These are phyloP conservation scores for Synanceia verrucosa DNA, from an alignment of 2,797 vertebrate species.

Conservation along the genomic window DNA sequence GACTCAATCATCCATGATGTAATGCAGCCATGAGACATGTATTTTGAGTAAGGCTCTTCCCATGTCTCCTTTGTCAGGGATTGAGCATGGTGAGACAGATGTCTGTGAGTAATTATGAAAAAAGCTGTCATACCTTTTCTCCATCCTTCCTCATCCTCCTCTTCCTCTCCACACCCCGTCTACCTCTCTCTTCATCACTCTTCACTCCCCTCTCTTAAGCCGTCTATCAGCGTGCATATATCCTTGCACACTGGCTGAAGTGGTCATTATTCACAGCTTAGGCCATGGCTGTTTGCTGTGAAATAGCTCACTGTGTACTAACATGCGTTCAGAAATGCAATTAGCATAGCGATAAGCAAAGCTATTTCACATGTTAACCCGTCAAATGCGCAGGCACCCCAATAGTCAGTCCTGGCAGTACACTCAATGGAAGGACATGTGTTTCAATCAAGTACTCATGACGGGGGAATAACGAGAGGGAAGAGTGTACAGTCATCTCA, in stretches of 20 bases:
- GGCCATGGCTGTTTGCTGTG: conserved; percentile 61
- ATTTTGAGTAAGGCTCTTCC: conserved; percentile 31
- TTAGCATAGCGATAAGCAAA: conserved; percentile 68
- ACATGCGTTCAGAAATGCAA: conserved; percentile 60
- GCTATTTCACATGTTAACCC: conserved; percentile 61
- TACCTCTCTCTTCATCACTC: conserved; percentile 27
- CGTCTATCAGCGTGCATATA: conserved; percentile 53
- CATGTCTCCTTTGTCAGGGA: conserved; percentile 29
- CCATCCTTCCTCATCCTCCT: conserved; percentile 53
- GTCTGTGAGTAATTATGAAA: conserved; percentile 71
- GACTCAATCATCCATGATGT: conserved; percentile 47
- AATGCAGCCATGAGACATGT: conserved; percentile 34
- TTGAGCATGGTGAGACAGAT: conserved; percentile 42
- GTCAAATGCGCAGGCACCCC: conserved; percentile 35
- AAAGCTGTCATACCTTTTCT: conserved; percentile 82
- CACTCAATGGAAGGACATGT: conserved; percentile 25
- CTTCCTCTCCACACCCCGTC: conserved; percentile 22
- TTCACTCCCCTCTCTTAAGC: conserved; percentile 40
- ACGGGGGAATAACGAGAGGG: conserved; percentile 11
- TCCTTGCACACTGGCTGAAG: conserved; percentile 58
- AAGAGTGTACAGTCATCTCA: too few relatives aligned
- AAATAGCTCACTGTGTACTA: conserved; percentile 58
- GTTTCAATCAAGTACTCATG: conserved; percentile 9
- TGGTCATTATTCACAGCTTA: conserved; percentile 72
- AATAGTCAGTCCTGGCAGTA: conserved; percentile 32